Percentiles rank a stretch among this genome's conserved stretches.
phyloP scores from a whole-genome alignment of 2,113 vertebrate genomes.

The Hyla sarda region DNA sequence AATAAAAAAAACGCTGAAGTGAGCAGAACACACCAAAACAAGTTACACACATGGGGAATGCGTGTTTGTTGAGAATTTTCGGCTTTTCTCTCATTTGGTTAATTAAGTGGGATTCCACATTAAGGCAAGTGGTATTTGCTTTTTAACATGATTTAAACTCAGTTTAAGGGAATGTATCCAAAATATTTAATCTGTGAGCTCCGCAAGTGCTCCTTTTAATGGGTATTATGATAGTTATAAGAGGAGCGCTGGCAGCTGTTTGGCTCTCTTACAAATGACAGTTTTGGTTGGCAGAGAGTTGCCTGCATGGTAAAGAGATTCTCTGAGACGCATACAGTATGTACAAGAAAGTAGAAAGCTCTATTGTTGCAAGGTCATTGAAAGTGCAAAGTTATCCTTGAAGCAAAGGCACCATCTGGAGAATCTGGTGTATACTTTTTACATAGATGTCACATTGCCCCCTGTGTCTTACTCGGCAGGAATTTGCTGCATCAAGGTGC shows the following conservation, averaged over 20 bases:
- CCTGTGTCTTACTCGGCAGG: not conserved
- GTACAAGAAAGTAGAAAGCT: slow-evolving; percentile 38
- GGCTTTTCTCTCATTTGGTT: slow-evolving; percentile 14
- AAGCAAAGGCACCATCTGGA: slow-evolving; percentile 52
- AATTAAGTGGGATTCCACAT: slow-evolving; percentile 15
- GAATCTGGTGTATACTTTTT: slow-evolving; percentile 30
- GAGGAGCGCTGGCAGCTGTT: slow-evolving; percentile 54
- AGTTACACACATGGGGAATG: not conserved
- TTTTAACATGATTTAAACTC: slow-evolving; percentile 47
- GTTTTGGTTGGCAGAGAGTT: slow-evolving; percentile 52
- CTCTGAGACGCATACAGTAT: slow-evolving; percentile 47
- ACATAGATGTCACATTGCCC: not conserved
- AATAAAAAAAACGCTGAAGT: no score
- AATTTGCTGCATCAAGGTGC: slow-evolving; percentile 8
- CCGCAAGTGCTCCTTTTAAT: slow-evolving; percentile 47
- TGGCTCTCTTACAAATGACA: slow-evolving; percentile 48
- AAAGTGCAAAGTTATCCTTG: slow-evolving; percentile 51
- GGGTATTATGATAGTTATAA: slow-evolving; percentile 45
- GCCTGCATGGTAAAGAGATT: slow-evolving; percentile 43
- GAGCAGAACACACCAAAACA: not conserved
- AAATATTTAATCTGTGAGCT: slow-evolving; percentile 43
- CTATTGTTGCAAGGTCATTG: slow-evolving; percentile 51
- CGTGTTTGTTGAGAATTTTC: not conserved
- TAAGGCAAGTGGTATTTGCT: slow-evolving; percentile 23
- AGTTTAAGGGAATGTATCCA: slow-evolving; percentile 42